Evolutionary conservation across 2,113 vertebrate species (phyloP), one percentile per base, ranked within the genome.

Genomic region (Urocolius indicus): DNA sequence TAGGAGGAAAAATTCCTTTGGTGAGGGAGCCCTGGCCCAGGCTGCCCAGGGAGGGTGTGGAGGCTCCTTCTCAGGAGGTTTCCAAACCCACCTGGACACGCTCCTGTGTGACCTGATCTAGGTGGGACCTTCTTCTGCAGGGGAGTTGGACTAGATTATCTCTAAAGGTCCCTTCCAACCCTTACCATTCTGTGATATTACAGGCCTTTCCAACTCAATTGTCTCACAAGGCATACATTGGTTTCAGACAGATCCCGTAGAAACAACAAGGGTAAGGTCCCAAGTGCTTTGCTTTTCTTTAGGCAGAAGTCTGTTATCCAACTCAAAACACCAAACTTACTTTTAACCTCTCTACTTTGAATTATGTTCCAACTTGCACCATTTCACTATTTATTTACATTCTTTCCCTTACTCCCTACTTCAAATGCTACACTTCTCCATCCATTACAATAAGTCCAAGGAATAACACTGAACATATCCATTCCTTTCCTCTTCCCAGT

Each of bases 171-270:
- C 52, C 27, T 29, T 29, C 52, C 27, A 29, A 13, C 10, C 52
- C 52, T 26, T 13, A 29, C 52, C 52, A 29, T 29, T 7, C 27
- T 29, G 10, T 15, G 51, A 23, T 23, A 12, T 41, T 41, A 41
- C 38, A 41, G 38, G 38, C 38, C 38, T 41, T 41, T 41, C 38
- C 38, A 41, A 41, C 38, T 41, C 38, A 9, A 9, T 41, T 41
- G 38, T 14, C 38, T 17, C 4, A 38, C 7, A 67, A 10, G 7
- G 34, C 38, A 46, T 29, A 16, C 22, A 3, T 0, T 4, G 21
- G 10, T 16, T 6, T 57, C 3, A 18, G 48, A 24, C 0, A 2
- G 2, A 4, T 8, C 36, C 41, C 32, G 24, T 0, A 16, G 17
- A 9, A 54, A 2, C 0, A 21, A 26, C 10, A 55, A 69, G 5